These are phyloP conservation scores for Morelia viridis DNA, from an alignment of 2,797 vertebrate genomes.

Conservation along the genomic window DNA sequence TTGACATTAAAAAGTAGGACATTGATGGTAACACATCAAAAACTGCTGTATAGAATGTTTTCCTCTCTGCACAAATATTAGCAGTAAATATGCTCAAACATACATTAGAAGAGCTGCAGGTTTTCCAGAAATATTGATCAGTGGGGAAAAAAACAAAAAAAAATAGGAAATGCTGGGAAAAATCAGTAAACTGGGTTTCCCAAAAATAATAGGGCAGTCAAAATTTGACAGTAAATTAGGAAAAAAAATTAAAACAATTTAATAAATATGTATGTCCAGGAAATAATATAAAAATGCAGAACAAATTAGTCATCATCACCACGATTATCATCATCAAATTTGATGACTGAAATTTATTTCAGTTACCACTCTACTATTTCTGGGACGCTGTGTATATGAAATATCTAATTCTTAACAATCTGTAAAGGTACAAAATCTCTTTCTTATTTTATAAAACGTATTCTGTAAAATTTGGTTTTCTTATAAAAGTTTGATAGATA, in stretches of 20 bases:
- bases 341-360: not conserved
- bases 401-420: too few species aligned
- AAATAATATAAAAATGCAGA: not conserved
- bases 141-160: not conserved
- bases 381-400: too few species aligned
- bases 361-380: not conserved
- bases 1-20: not conserved
- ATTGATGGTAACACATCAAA: not conserved
- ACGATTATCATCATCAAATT: not conserved
- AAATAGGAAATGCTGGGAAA: not conserved
- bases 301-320: not conserved
- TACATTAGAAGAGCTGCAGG: not conserved
- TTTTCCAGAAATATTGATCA: not conserved
- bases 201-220: not conserved
- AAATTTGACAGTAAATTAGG: not conserved
- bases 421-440: too few species aligned
- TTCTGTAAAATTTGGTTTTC: too few species aligned
- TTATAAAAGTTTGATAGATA: too few species aligned
- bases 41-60: not conserved
- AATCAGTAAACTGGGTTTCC: not conserved
- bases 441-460: too few species aligned
- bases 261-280: not conserved
- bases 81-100: not conserved
- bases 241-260: not conserved
- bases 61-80: not conserved